Evolutionary conservation across 2,888 invertebrate genomes (phyloP), one percentile per base, ranked within the genome.

Genomic region (Trichogramma evanescens): DNA sequence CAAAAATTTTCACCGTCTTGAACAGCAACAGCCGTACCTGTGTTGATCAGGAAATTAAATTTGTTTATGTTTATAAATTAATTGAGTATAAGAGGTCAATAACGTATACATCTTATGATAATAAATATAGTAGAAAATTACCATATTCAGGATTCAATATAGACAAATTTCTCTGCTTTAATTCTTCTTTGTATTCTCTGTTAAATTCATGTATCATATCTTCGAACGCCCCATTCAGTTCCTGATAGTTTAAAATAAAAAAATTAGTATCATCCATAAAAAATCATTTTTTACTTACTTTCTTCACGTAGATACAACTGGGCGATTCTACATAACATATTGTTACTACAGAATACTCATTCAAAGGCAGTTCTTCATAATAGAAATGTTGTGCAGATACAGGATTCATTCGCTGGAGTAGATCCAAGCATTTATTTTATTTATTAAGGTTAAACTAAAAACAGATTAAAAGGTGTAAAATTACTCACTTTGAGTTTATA

Each of bases 241-340:
- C 44, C 26, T 26, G 26, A 26, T 26, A 2, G 26, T 26, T 26
- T 26, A 26, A 26, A 26, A 26, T 26, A 26, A 26, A n/a, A 53
- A 50, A 7, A 26, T 39, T 6, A 54, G 4, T 43, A 9, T 6
- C 6, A 46, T 40, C 41, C 48, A 53, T 45, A 56, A n/a, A 39
- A 7, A 58, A 56, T 76, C 78, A 87, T 86, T 79, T 85, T 83
- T 67, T 86, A 58, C 56, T 76, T 78, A 87, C 87, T 79, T 85
- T 83, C 67, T 86, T 82, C 0, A 88, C 82, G 72, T 81, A 89
- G 72, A 92, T 86, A 62, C 82, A 80, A 67, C 83, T 80, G 0
- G 89, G 89, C 71, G 83, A 84, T 39, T 83, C 79, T 1, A 88
- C 78, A 65, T 84, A 80, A 0, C 83, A 81, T 50, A 89, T 77